phyloP scores from a whole-genome alignment of 2,797 vertebrate species.

The Falco novaeseelandiae region DNA sequence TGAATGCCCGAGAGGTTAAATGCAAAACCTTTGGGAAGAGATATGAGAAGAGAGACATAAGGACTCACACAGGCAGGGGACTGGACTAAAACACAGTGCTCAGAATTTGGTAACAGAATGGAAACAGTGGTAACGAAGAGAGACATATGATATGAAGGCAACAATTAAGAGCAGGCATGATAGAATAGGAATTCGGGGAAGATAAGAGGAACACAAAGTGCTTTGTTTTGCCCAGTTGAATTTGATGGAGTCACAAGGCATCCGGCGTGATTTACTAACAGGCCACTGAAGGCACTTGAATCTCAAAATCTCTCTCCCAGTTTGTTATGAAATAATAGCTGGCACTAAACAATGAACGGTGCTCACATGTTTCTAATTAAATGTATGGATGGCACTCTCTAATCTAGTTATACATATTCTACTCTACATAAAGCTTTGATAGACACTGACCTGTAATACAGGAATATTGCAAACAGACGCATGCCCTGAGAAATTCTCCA shows the following conservation, averaged over 20 bases:
- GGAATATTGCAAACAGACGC: background rate
- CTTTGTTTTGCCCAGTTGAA: background rate
- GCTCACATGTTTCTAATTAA: background rate
- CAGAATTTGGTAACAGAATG: background rate
- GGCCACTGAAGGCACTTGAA: background rate
- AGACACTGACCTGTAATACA: background rate
- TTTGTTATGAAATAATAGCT: background rate
- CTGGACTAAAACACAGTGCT: background rate
- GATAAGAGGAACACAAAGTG: background rate
- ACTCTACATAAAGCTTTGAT: background rate
- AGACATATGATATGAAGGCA: background rate
- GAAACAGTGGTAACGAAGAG: background rate
- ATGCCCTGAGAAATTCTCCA: background rate
- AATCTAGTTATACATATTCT: background rate
- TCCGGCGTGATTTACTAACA: background rate
- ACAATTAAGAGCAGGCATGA: background rate
- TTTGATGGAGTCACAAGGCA: background rate
- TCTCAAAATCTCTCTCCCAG: background rate
- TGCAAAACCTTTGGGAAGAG: background rate
- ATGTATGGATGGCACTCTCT: background rate
- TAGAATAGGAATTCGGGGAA: background rate
- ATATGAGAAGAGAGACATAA: rapidly evolving
- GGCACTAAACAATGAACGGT: background rate
- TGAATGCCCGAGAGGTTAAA: background rate
- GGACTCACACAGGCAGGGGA: background rate